These are phyloP conservation scores for Mastomys natalensis DNA, from an alignment of 2,113 vertebrate genomes.

Conservation along the genomic window DNA sequence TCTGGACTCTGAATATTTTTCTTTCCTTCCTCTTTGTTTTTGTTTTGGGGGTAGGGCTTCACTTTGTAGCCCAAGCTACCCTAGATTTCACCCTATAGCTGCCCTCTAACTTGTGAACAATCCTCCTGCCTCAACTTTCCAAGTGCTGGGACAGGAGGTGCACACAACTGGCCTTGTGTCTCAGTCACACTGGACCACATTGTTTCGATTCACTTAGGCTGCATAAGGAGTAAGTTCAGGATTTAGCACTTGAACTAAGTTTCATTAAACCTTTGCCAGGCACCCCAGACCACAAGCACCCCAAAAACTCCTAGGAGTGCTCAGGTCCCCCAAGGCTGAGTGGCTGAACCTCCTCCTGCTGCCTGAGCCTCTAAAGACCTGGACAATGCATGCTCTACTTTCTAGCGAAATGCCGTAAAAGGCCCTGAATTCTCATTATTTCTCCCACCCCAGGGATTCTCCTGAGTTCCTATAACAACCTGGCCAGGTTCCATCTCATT, in stretches of 20 bases:
- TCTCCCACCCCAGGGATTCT: conserved; percentile 84
- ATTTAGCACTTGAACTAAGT: not conserved
- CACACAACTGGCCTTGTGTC: not conserved
- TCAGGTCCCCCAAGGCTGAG: not conserved
- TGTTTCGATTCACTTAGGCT: conserved; percentile 22
- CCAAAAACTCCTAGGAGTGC: not conserved
- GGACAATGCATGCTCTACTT: conserved; percentile 73
- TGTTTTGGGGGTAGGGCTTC: not conserved
- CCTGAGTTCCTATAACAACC: conserved; percentile 90
- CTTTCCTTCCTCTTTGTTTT: not conserved
- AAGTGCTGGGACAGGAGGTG: not conserved
- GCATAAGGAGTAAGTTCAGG: not conserved
- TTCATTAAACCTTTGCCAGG: not conserved
- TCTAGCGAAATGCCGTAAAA: conserved; percentile 76
- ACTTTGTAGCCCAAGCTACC: not conserved
- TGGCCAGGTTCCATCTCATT: conserved; percentile 86
- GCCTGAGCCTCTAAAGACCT: not conserved
- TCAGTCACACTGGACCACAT: not conserved
- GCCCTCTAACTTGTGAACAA: too few species aligned
- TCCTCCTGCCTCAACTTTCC: not conserved
- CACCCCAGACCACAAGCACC: not conserved
- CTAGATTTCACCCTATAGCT: not conserved
- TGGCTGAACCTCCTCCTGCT: not conserved
- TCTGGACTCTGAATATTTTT: not conserved
- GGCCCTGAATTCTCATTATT: conserved; percentile 82